A percentile compares a stretch with the other conserved stretches of the same genome.
These are phyloP conservation scores for Abrostola triplasia DNA, from an alignment of 2,888 invertebrate species.

Conservation along the genomic window DNA sequence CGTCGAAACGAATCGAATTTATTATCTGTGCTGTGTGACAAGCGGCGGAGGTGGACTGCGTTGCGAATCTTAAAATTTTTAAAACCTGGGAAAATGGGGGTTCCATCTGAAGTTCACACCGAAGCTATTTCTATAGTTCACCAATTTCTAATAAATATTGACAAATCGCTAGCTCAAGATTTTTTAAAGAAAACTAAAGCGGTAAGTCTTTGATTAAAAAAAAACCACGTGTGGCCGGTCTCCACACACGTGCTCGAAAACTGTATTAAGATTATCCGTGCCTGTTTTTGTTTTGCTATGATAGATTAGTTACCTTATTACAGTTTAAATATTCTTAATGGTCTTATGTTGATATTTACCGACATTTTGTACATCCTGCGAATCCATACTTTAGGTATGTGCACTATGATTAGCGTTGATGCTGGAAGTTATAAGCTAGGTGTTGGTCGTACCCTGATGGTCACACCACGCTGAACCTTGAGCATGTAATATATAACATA, in stretches of 20 bases:
- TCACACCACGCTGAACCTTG: too few relatives aligned
- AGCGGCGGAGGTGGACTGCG: conserved; percentile 23
- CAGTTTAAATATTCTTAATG: not conserved
- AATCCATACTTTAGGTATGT: too few relatives aligned
- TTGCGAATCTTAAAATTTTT: conserved; percentile 15
- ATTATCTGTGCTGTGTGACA: conserved; percentile 20
- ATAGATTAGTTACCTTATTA: not conserved
- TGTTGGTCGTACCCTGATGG: too few relatives aligned
- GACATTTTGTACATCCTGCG: not conserved
- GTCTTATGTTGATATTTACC: not conserved
- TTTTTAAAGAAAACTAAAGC: conserved; percentile 92
- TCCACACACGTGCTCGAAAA: conserved; percentile 74
- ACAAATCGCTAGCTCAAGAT: conserved; percentile 90
- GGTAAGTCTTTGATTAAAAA: conserved; percentile 87
- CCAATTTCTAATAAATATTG: conserved; percentile 90
- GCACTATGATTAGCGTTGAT: too few relatives aligned
- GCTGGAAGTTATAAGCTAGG: too few relatives aligned
- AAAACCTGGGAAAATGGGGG: conserved; percentile 69
- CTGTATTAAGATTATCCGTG: not conserved
- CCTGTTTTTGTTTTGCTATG: not conserved
- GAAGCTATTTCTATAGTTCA: conserved; percentile 88
- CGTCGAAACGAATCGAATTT: not conserved
- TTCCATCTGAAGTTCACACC: conserved; percentile 65
- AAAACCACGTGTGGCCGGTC: conserved; percentile 76
- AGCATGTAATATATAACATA: too few relatives aligned